Evolutionary conservation across 1,140 invertebrate species (phyloP), one percentile per base, ranked within the genome.

Genomic region (Hyles euphorbiae): DNA sequence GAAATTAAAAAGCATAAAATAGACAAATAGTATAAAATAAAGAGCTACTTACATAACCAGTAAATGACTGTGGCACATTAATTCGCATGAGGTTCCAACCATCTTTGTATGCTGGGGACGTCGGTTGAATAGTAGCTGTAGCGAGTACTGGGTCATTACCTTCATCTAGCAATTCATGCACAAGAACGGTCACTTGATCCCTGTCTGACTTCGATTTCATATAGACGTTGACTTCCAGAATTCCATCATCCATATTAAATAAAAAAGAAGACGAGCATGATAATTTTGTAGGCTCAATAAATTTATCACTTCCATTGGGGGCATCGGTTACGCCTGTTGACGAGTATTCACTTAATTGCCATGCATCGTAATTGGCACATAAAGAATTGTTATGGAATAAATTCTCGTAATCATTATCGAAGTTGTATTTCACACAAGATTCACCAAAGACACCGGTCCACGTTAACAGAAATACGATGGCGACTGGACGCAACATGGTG

Each of bases 101-200:
- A 8, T 40, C 36, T 8, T 40, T 40, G 8, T 40, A 40, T 5
- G 4, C 2, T 40, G 36, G 8, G 0, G 8, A 5, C 8, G 5
- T 40, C 8, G 5, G 36, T 40, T 7, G n/a, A n/a, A 48, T 10
- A 5, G 12, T 2, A 10, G 10, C n/a, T 10, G 7, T 8, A n/a
- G n/a, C 12, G 12, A 72, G 75, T 67, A 78, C 75, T 65, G 71
- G 74, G 64, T 56, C 73, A 32, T 34, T 46, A 44, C 65, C 74
- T 40, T 48, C 47, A 10, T 22, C 22, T 22, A 22, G 22, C 22
- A 56, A 51, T 43, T 63, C 49, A 60, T 54, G 61, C 10, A 54
- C 61, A 12, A 67, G 34, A 22, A 70, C 52, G 10, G 59, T 50
- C 10, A 70, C 33, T n/a, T 58, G 49, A 46, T 52, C 60, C 0